Evolutionary conservation across 2,113 vertebrate genomes (phyloP), one percentile per base, ranked within the genome.

Genomic region (Amphiprion percula): DNA sequence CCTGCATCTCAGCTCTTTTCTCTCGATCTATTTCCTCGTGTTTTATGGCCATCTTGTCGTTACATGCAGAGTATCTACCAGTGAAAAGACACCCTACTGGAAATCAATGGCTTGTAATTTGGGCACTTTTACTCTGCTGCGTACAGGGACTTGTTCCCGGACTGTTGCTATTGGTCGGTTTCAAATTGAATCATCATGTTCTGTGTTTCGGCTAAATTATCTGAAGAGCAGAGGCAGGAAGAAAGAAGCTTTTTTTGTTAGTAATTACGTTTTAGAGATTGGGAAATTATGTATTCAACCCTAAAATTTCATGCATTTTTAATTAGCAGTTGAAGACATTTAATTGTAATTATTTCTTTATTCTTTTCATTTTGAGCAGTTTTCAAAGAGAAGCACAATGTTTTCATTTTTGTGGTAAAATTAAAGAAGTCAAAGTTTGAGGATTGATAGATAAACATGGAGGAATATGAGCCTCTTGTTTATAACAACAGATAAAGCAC

Each of bases 81-180:
- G 76, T 88, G 86, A 86, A 84, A 84, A 88, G 80, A 87, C 87
- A 66, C 84, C 86, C 89, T 82, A 85, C 85, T 91, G 85, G 82
- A 92, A 94, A 94, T 92, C 92, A 90, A 91, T 93, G 85, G 76
- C 84, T 85, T 85, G 89, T 90, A 88, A 92, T 94, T 91, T 90
- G 72, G 89, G 56, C 75, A 67, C 86, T 88, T 88, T 85, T 66
- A 73, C 82, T 85, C 67, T 68, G 24, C 79, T 39, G 83, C 63
- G 63, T 74, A 33, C 68, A 58, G 76, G 79, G 84, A 71, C 86
- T 79, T 81, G 73, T 88, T 86, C 59, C 61, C 67, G 30, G 68
- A 58, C 62, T 60, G 82, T 68, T 78, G 79, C 83, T 68, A 87
- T 88, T 86, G 88, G 87, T 67, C 17, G 74, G 68, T 52, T 76